These are phyloP conservation scores for Malurus melanocephalus DNA, from an alignment of 2,113 vertebrate species.

Conservation along the genomic window DNA sequence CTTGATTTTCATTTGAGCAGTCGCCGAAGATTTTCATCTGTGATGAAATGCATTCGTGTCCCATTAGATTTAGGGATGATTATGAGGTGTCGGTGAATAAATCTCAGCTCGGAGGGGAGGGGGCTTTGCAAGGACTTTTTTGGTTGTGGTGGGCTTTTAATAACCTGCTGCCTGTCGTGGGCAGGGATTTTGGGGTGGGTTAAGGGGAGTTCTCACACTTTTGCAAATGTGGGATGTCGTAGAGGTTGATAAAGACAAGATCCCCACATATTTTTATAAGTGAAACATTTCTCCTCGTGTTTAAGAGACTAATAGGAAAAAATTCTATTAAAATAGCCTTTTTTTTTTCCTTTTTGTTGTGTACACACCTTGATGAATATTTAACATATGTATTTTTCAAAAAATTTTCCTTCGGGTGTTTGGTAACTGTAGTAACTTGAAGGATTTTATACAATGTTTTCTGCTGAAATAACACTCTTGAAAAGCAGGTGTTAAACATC, in stretches of 20 bases:
- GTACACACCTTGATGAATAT: neutral
- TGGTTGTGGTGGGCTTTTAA: neutral
- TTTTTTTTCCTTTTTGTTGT: neutral
- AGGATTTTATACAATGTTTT: neutral
- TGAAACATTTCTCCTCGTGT: neutral
- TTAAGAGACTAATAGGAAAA: neutral
- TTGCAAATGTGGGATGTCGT: neutral
- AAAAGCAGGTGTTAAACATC: neutral
- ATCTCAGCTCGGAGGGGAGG: constrained; percentile 56
- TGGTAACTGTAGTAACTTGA: neutral
- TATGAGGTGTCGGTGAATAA: constrained; percentile 74
- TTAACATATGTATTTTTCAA: neutral
- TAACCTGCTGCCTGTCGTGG: neutral
- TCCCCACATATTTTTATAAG: neutral
- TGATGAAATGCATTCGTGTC: constrained; percentile 86
- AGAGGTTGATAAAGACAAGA: neutral
- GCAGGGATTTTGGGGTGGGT: neutral
- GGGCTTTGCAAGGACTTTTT: neutral
- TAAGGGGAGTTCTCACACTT: neutral
- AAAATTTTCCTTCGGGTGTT: neutral
- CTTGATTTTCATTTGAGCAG: constrained; percentile 87
- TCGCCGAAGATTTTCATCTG: constrained; percentile 78
- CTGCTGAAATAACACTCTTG: neutral
- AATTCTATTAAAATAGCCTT: neutral
- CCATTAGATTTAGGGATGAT: constrained; percentile 80